Conservation (phyloP, 2,888 invertebrate species). For the Lycaena phlaeas region DNA sequence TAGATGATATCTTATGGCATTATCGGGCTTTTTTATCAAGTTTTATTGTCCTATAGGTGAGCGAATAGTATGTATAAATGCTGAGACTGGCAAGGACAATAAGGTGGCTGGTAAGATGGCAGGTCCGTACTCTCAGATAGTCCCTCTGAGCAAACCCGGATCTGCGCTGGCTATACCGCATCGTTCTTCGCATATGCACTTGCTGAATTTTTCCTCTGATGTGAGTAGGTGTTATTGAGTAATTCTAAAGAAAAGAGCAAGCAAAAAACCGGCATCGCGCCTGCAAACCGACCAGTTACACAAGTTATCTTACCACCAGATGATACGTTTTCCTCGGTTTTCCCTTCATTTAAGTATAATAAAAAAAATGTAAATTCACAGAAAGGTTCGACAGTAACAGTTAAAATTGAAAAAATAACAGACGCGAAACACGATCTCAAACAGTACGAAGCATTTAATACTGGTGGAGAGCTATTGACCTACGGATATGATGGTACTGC, state of each 20-base stretch:
- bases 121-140: constrained; percentile 47
- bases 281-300: no score
- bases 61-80: constrained; percentile 52
- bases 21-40: not conserved
- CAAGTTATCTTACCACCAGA: no score
- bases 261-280: no score
- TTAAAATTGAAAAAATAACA: constrained; percentile 48
- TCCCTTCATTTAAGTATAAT: not conserved
- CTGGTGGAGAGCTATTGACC: constrained; percentile 35
- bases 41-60: constrained; percentile 38
- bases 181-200: constrained; percentile 36
- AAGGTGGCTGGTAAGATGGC: constrained; percentile 63
- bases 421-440: constrained; percentile 48
- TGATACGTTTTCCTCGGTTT: not conserved
- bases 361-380: constrained; percentile 19
- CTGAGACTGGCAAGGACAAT: constrained; percentile 55
- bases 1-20: not conserved
- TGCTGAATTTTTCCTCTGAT: constrained; percentile 43
- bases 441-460: constrained; percentile 34
- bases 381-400: constrained; percentile 56
- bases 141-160: constrained; percentile 38
- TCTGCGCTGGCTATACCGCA: constrained; percentile 49
- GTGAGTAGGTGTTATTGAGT: constrained; percentile 30
- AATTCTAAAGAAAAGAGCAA: no score
- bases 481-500: constrained; percentile 45